Base-by-base conservation (phyloP, 2,888 invertebrate species). In the Hoplodrina ambigua region DNA sequence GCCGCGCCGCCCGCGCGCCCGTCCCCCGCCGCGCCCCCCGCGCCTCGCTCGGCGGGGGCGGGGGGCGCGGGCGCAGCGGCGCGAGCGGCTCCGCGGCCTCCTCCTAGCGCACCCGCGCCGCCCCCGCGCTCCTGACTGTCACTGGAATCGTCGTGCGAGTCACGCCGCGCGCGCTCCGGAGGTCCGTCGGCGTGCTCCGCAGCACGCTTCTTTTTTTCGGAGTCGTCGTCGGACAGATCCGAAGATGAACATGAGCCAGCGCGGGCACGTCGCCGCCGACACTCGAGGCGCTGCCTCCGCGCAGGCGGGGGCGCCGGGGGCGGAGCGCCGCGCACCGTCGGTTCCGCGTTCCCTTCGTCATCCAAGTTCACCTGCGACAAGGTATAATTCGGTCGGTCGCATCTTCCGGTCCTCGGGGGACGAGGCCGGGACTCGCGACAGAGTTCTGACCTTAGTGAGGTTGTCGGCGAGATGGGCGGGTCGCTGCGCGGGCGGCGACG, bases 151-250 rank as follows among this genome's bases (percentile, higher is more conserved):
- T 98, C 98, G 92, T 98, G 97, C 56, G 98, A 98, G 89, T 98
- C 98, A 13, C 98, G 96, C 25, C 98, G 96, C 69, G 97, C 93
- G 52, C 97, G 96, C 82, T 97, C 97, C 8, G 95, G 96, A 54
- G 97, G 96, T 50, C 90, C 90, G 33, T 97, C 96, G 52, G 96
- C 96, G 66, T 94, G 94, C 67, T 98, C 96, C 76, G 98, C 97
- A 17, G 97, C 97, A 65, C 98, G 96, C 89, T 98, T 98, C 90
- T 98, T 98, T 78, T 98, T 97, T 88, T 98, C 98, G 63, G 98
- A 98, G 88, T 98, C 98, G 90, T 98, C 98, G 91, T 99, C 99
- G 72, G 99, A 99, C 8, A 99, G 98, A 92, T 99, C 99, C 0
- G 99, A 99, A 63, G 99, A 99, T 85, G 99, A 99, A 89, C 99